These are phyloP conservation scores for Calonectris borealis DNA, from an alignment of 2,113 vertebrate genomes.

Conservation along the genomic window DNA sequence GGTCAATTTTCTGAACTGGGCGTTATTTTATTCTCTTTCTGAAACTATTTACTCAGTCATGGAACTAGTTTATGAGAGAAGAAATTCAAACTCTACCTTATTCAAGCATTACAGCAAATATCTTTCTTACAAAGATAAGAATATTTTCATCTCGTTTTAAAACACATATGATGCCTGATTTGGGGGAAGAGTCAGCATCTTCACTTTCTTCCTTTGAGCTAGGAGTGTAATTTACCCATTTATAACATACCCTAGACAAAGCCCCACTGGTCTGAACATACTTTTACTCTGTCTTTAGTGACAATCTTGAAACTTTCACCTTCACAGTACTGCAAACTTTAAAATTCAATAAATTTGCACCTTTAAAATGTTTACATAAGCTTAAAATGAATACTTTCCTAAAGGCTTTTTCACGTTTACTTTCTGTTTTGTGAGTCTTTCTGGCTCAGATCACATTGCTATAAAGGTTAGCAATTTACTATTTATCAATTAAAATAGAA, in stretches of 20 bases:
- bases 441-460: background rate
- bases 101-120: background rate
- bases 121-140: background rate
- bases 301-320: background rate
- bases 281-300: background rate
- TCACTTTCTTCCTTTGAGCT: background rate
- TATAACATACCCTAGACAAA: background rate
- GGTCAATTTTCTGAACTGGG: background rate
- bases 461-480: background rate
- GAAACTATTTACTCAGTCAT: background rate
- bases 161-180: background rate
- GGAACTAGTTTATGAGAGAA: background rate
- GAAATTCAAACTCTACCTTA: background rate
- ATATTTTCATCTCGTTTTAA: background rate
- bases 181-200: background rate
- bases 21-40: background rate
- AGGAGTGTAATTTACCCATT: background rate
- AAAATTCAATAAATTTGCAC: background rate
- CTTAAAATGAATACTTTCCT: background rate
- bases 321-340: background rate
- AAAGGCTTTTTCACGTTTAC: background rate
- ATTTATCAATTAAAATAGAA: background rate
- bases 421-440: background rate
- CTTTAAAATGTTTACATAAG: background rate
- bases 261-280: background rate